Evolutionary conservation across 2,888 invertebrate species (phyloP).

Genomic region (Thymelicus sylvestris): DNA sequence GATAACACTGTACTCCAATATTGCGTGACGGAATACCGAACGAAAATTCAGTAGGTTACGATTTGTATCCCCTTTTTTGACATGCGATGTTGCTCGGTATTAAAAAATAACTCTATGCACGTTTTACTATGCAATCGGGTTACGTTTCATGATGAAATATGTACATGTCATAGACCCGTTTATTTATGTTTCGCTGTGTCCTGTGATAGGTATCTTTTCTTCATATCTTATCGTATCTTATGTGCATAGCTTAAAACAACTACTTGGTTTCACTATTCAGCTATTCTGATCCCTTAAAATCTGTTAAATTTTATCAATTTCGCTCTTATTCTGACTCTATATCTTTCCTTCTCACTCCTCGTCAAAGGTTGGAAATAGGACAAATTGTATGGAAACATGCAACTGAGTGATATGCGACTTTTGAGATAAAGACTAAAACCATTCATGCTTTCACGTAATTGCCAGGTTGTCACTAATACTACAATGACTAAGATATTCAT

Average conservation of each 20-base stretch:
- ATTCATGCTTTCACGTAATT: not conserved
- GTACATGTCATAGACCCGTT: not conserved
- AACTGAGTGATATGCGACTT: not conserved
- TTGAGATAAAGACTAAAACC: not conserved
- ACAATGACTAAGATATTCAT: not conserved
- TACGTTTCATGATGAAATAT: not conserved
- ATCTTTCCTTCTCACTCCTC: slow-evolving; percentile 4
- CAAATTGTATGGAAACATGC: not conserved
- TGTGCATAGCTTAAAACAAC: not conserved
- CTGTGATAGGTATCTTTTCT: not conserved
- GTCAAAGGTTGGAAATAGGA: not conserved
- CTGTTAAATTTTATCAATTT: not conserved
- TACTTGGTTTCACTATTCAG: not conserved
- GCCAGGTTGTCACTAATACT: not conserved
- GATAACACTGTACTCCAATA: slow-evolving; percentile 65
- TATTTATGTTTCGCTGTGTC: not conserved
- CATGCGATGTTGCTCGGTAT: slow-evolving; percentile 41
- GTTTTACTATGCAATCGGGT: slow-evolving; percentile 1
- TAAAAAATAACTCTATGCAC: slow-evolving; percentile 22
- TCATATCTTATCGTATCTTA: no score
- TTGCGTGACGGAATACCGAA: slow-evolving; percentile 66
- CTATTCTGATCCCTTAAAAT: not conserved
- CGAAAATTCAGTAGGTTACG: slow-evolving; percentile 49
- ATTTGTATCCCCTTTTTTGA: slow-evolving; percentile 53
- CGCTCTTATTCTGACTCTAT: not conserved